Percentiles rank a stretch among this genome's conserved stretches.
Evolutionary conservation across 2,888 invertebrate genomes (phyloP).

Genomic region (Amphimallon solstitiale): DNA sequence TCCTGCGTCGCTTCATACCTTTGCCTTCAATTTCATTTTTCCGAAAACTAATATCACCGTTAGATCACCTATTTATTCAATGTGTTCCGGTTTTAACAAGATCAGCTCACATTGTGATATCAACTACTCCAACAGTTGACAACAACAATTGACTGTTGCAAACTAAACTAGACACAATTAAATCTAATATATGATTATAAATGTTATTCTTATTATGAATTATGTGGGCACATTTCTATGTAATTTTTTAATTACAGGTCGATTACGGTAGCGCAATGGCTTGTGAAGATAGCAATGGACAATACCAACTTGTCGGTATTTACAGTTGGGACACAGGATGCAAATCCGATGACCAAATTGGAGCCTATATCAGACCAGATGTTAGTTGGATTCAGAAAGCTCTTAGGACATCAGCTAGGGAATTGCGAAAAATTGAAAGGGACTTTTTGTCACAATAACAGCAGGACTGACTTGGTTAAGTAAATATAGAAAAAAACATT

Average conservation of each 20-base stretch:
- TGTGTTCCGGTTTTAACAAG: too few relatives aligned
- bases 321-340: conserved; percentile 82
- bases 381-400: conserved; percentile 62
- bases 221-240: not conserved
- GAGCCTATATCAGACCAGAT: conserved; percentile 63
- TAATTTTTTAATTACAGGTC: conserved; percentile 54
- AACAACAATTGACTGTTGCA: too few relatives aligned
- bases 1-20: too few relatives aligned
- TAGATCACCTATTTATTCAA: too few relatives aligned
- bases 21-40: too few relatives aligned
- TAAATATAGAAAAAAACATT: not conserved
- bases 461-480: conserved; percentile 8
- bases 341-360: conserved; percentile 61
- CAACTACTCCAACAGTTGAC: too few relatives aligned
- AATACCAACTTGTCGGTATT: conserved; percentile 77
- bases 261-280: conserved; percentile 86
- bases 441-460: conserved; percentile 1
- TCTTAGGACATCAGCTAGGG: conserved; percentile 58
- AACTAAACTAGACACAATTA: too few relatives aligned
- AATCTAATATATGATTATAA: too few relatives aligned
- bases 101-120: too few relatives aligned
- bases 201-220: too few relatives aligned
- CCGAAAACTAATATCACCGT: too few relatives aligned
- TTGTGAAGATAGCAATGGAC: conserved; percentile 76
- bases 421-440: conserved; percentile 57